phyloP scores from a whole-genome alignment of 2,113 vertebrate species.

The Scopus umbretta region DNA sequence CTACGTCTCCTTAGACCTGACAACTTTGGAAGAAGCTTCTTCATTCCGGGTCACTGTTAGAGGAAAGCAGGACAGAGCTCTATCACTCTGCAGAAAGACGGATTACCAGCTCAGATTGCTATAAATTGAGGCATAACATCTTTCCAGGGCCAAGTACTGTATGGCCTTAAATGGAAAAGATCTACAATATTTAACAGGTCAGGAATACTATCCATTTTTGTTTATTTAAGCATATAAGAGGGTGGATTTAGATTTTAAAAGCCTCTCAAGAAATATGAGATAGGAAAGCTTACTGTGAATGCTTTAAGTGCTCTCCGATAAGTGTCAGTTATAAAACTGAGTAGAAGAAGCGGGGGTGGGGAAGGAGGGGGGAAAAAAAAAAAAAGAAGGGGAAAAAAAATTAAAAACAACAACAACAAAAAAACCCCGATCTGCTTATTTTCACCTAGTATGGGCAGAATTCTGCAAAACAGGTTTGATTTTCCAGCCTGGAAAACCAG shows the following conservation, averaged over 20 bases:
- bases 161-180: slow-evolving; percentile 51
- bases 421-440: background rate
- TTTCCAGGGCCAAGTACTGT: background rate
- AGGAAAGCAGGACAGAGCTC: background rate
- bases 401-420: too few species aligned
- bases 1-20: background rate
- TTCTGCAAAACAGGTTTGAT: background rate
- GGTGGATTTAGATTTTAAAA: background rate
- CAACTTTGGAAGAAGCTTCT: background rate
- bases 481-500: background rate
- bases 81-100: background rate
- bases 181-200: slow-evolving; percentile 14
- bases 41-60: background rate
- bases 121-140: background rate
- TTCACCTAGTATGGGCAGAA: background rate
- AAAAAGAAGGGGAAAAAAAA: too few species aligned
- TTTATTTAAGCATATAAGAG: slow-evolving; percentile 30
- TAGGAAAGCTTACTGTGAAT: background rate
- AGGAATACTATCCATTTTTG: slow-evolving; percentile 13
- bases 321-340: background rate
- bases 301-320: background rate
- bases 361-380: background rate
- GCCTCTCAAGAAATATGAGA: background rate
- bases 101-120: background rate
- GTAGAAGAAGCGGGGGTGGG: background rate